A percentile compares a stretch with the other conserved stretches of the same genome.
These are phyloP conservation scores for Zeus faber DNA, from an alignment of 2,113 vertebrate genomes.

Conservation along the genomic window DNA sequence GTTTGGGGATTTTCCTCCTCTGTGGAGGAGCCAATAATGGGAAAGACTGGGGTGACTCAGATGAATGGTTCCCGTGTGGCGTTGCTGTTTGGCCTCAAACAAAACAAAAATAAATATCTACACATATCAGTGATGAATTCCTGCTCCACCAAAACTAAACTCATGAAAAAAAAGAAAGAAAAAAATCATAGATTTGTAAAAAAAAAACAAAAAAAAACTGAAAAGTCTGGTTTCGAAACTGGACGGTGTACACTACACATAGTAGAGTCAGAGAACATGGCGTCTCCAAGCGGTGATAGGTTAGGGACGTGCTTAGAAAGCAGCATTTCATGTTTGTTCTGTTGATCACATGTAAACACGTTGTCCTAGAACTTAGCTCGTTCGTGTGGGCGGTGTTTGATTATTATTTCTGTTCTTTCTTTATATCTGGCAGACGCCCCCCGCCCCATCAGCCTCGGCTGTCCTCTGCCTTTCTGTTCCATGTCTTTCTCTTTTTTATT, in stretches of 20 bases:
- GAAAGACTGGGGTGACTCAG: slow-evolving; percentile 24
- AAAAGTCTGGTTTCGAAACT: slow-evolving; percentile 56
- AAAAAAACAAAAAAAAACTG: neutral
- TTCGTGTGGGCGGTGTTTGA: slow-evolving; percentile 44
- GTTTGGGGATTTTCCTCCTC: slow-evolving; percentile 6
- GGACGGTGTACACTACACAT: slow-evolving; percentile 52
- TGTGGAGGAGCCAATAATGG: slow-evolving; percentile 27
- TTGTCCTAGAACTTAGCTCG: slow-evolving; percentile 68
- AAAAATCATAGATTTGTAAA: slow-evolving; percentile 59
- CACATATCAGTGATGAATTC: slow-evolving; percentile 73
- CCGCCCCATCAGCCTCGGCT: slow-evolving; percentile 46
- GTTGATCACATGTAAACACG: slow-evolving; percentile 56
- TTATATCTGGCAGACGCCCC: slow-evolving; percentile 47
- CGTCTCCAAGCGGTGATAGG: slow-evolving; percentile 56
- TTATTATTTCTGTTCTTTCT: slow-evolving; percentile 42
- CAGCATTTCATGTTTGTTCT: slow-evolving; percentile 30
- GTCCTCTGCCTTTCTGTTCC: slow-evolving; percentile 43
- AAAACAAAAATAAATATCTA: slow-evolving; percentile 33
- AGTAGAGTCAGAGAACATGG: slow-evolving; percentile 30
- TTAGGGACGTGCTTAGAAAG: slow-evolving; percentile 55
- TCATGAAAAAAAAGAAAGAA: slow-evolving; percentile 36
- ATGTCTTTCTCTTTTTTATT: slow-evolving; percentile 60
- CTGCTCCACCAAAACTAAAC: slow-evolving; percentile 53
- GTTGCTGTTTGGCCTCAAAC: slow-evolving; percentile 51
- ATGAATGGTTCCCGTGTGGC: slow-evolving; percentile 28